These are phyloP conservation scores for Onychostoma macrolepis DNA, from an alignment of 2,113 vertebrate genomes.

Conservation along the genomic window DNA sequence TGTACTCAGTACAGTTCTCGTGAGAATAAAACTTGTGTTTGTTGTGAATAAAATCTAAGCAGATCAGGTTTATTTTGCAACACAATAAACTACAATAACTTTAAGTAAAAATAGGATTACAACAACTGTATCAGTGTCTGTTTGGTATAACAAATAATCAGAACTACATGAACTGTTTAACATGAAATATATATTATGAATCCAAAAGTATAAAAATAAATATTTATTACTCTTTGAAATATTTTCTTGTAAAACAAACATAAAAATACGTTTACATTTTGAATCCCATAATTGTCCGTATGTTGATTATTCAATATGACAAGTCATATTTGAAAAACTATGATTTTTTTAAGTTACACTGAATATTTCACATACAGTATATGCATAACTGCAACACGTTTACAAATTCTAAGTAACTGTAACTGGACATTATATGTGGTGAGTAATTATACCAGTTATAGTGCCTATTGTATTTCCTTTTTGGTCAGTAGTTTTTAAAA, in stretches of 20 bases:
- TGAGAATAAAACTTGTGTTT: conserved; percentile 1
- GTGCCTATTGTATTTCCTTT: background rate
- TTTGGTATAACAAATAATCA: conserved; percentile 40
- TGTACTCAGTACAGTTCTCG: background rate
- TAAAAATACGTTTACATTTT: conserved; percentile 42
- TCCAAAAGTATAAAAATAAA: conserved; percentile 81
- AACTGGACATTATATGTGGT: conserved; percentile 21
- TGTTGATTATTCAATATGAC: conserved; percentile 22
- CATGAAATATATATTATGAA: conserved; percentile 71
- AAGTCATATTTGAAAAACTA: conserved; percentile 11
- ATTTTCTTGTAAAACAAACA: conserved; percentile 52
- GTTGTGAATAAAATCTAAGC: background rate
- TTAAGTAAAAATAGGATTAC: background rate
- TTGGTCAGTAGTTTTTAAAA: conserved; percentile 44
- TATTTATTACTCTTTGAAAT: conserved; percentile 67
- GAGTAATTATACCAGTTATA: conserved; percentile 36
- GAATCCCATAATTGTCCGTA: conserved; percentile 9
- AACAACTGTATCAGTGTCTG: conserved; percentile 18
- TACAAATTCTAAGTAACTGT: conserved; percentile 12
- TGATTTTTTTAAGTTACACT: conserved; percentile 20
- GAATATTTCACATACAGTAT: conserved; percentile 32
- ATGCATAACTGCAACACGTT: conserved; percentile 4
- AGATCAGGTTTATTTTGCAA: conserved; percentile 7
- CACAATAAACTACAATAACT: background rate
- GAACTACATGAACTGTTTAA: conserved; percentile 36